Conservation (phyloP, 1,140 invertebrate genomes). For the Pseudomyrmex cubaensis region DNA sequence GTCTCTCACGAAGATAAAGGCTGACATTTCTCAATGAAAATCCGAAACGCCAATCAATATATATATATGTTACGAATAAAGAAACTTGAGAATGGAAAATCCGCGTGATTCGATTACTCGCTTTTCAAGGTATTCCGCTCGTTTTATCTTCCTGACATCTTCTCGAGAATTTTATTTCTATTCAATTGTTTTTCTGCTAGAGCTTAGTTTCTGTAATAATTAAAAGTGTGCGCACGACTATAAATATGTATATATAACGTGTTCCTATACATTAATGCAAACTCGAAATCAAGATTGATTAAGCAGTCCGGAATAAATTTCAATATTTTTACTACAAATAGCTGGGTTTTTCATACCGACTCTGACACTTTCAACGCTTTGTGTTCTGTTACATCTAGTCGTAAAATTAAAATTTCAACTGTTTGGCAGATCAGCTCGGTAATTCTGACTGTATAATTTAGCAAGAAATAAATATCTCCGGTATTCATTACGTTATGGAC, state of each 20-base stretch:
- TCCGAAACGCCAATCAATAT: neutral
- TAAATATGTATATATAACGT: constrained; percentile 33
- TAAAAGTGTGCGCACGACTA: neutral
- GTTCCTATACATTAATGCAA: constrained; percentile 18
- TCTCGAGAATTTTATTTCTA: too few relatives aligned
- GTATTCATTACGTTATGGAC: neutral
- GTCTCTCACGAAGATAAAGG: constrained; percentile 18
- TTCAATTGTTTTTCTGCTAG: too few relatives aligned
- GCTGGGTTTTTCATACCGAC: constrained; percentile 30
- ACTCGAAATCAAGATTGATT: constrained; percentile 13
- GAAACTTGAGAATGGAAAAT: neutral
- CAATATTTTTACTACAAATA: constrained; percentile 48
- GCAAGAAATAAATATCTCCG: constrained; percentile 16
- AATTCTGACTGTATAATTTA: constrained; percentile 30
- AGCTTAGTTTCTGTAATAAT: neutral
- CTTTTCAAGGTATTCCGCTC: neutral
- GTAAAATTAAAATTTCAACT: constrained; percentile 19
- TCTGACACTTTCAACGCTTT: constrained; percentile 22
- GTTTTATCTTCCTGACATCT: too few relatives aligned
- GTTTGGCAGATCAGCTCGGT: neutral
- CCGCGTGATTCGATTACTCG: constrained; percentile 11
- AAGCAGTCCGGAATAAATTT: constrained; percentile 43
- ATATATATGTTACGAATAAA: neutral
- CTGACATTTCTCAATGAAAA: constrained; percentile 5
- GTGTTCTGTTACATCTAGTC: neutral